Evolutionary conservation across 30 jellyfish, hydroid and myxozoan genomes (phyloP).

Genomic region (Nemopilema nomurai): DNA sequence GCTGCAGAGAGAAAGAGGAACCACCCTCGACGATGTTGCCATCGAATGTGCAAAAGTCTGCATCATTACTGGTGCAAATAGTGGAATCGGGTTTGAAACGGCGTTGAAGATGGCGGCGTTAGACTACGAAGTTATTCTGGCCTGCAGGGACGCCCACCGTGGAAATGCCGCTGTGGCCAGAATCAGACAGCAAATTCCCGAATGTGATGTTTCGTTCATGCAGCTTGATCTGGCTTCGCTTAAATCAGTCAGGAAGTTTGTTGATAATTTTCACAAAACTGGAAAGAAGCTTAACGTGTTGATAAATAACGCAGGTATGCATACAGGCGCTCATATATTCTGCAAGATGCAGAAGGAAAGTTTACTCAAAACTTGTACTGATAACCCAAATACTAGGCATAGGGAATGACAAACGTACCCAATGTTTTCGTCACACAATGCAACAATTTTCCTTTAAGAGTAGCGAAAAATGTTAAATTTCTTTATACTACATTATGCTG

Average conservation of each 20-base stretch:
- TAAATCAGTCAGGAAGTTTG: conserved; percentile 63
- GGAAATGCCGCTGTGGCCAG: conserved; percentile 83
- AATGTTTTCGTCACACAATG: too few relatives aligned
- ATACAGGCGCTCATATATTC: background rate
- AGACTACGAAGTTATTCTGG: conserved; percentile 71
- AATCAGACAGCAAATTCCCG: conserved; percentile 72
- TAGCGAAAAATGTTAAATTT: too few relatives aligned
- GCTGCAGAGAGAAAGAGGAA: conserved; percentile 50
- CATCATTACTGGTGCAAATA: conserved; percentile 73
- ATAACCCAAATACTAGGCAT: too few relatives aligned
- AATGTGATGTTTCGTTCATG: conserved; percentile 77
- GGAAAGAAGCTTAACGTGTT: conserved; percentile 68
- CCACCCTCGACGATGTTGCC: conserved; percentile 62
- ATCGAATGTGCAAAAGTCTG: conserved; percentile 58
- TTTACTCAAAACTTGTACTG: background rate
- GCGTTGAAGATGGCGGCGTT: conserved; percentile 77
- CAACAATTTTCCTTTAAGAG: too few relatives aligned
- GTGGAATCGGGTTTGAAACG: conserved; percentile 71
- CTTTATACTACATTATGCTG: too few relatives aligned
- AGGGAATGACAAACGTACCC: too few relatives aligned
- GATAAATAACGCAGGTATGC: conserved; percentile 68
- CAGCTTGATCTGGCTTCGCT: conserved; percentile 77
- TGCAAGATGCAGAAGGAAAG: background rate
- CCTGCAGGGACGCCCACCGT: conserved; percentile 72
- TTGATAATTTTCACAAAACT: conserved; percentile 67